A percentile compares a stretch with the other conserved stretches of the same genome.
Conservation (phyloP, 2,888 invertebrate species). For the Phorcus lineatus region DNA sequence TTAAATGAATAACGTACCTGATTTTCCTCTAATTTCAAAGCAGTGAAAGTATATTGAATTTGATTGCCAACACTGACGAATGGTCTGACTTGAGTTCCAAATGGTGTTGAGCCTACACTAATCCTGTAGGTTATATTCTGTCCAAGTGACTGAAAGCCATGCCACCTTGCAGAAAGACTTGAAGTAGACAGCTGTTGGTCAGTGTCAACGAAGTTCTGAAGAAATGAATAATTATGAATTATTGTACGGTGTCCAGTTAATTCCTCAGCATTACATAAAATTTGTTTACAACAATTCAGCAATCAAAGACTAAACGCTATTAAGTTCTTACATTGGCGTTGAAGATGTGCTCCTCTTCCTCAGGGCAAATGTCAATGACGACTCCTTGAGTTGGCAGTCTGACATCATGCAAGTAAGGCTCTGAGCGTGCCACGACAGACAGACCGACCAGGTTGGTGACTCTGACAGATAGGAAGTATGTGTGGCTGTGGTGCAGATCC, state of each 20-base stretch:
- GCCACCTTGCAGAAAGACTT: constrained; percentile 44
- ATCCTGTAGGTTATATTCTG: constrained; percentile 42
- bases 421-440: constrained; percentile 21
- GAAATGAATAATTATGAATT: background rate
- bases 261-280: too few species aligned
- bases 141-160: constrained; percentile 49
- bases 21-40: constrained; percentile 33
- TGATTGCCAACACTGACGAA: constrained; percentile 13
- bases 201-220: constrained; percentile 44
- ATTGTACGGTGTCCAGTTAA: too few species aligned
- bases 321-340: constrained; percentile 7
- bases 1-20: constrained; percentile 25
- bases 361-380: constrained; percentile 33
- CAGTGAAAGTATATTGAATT: constrained; percentile 33
- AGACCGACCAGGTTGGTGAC: constrained; percentile 37
- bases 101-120: constrained; percentile 41
- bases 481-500: constrained; percentile 34
- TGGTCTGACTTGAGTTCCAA: constrained; percentile 37
- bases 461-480: constrained; percentile 35
- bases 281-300: too few species aligned
- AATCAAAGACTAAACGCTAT: too few species aligned
- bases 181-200: constrained; percentile 39
- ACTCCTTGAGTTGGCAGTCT: constrained; percentile 28
- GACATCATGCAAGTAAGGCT: constrained; percentile 33
- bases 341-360: constrained; percentile 13